phyloP scores from a whole-genome alignment of 2,113 vertebrate species.

The Dicerorhinus sumatrensis region DNA sequence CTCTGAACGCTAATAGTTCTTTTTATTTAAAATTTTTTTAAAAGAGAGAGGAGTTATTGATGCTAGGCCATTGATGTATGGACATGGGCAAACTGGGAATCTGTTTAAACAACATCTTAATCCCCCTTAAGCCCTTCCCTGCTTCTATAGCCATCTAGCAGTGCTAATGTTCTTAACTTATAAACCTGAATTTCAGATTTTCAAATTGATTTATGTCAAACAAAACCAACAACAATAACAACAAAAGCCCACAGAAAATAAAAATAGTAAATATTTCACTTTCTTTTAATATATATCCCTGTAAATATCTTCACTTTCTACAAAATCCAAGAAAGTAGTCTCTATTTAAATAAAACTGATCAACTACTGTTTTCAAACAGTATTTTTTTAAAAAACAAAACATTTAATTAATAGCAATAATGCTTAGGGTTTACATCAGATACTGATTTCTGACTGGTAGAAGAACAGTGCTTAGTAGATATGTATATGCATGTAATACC shows the following conservation, averaged over 20 bases:
- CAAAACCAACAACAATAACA: not conserved
- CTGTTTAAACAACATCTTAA: not conserved
- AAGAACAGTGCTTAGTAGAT: not conserved
- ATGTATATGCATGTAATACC: too few species aligned
- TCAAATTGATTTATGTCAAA: conserved; percentile 14
- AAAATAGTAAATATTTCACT: not conserved
- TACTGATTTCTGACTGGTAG: not conserved
- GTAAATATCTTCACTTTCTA: conserved; percentile 14
- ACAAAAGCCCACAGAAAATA: not conserved
- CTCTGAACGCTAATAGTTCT: not conserved
- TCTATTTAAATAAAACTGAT: conserved; percentile 28
- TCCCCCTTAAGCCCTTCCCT: not conserved
- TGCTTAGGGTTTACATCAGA: not conserved
- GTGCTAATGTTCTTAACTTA: not conserved
- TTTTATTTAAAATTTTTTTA: not conserved
- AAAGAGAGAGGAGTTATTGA: not conserved
- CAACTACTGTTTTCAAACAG: not conserved
- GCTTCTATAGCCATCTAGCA: not conserved
- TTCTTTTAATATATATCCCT: not conserved
- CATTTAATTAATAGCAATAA: not conserved
- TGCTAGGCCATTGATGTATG: not conserved
- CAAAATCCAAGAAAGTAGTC: not conserved
- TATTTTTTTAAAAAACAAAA: not conserved
- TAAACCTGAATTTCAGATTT: conserved; percentile 15
- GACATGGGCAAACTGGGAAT: not conserved